Conservation (phyloP, 2,888 invertebrate genomes). For the Seira musarum region DNA sequence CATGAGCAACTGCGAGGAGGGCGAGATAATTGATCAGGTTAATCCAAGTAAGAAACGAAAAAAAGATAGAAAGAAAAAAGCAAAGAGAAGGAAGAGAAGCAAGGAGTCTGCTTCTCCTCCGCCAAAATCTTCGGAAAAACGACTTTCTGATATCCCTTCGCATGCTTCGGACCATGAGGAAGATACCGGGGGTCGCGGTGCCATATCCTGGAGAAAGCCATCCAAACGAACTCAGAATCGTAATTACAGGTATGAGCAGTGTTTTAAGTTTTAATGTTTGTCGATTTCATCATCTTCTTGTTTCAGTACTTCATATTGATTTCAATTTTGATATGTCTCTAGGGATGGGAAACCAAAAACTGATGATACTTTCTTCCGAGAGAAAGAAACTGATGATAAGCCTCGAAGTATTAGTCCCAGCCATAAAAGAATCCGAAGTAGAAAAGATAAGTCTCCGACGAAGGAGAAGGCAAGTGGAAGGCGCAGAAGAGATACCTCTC, state of each 20-base stretch:
- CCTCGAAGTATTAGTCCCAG: conserved; percentile 33
- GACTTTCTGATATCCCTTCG: conserved; percentile 27
- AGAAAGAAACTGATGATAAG: conserved; percentile 43
- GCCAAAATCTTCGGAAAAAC: conserved; percentile 39
- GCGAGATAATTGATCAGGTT: conserved; percentile 76
- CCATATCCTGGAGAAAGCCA: conserved; percentile 83
- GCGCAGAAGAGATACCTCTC: conserved; percentile 24
- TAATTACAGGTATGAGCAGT: conserved; percentile 75
- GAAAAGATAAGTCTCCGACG: neutral
- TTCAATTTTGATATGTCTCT: conserved; percentile 22
- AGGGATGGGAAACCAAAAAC: conserved; percentile 52
- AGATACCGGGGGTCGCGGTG: conserved; percentile 21
- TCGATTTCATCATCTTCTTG: too few relatives aligned
- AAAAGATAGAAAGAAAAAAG: conserved; percentile 70
- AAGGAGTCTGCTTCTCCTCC: conserved; percentile 69
- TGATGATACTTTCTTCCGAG: conserved; percentile 56
- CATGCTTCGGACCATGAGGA: conserved; percentile 37
- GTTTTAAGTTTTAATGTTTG: conserved; percentile 1
- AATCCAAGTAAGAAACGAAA: conserved; percentile 69
- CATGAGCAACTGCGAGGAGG: conserved; percentile 74
- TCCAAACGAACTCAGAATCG: conserved; percentile 84
- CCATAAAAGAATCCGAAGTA: conserved; percentile 18
- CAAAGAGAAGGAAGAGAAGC: conserved; percentile 75
- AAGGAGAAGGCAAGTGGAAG: conserved; percentile 17
- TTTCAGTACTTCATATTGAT: too few relatives aligned